A percentile compares a stretch with the other conserved stretches of the same genome.
Conservation (phyloP, 2,888 invertebrate species). For the Cephus pulcher region DNA sequence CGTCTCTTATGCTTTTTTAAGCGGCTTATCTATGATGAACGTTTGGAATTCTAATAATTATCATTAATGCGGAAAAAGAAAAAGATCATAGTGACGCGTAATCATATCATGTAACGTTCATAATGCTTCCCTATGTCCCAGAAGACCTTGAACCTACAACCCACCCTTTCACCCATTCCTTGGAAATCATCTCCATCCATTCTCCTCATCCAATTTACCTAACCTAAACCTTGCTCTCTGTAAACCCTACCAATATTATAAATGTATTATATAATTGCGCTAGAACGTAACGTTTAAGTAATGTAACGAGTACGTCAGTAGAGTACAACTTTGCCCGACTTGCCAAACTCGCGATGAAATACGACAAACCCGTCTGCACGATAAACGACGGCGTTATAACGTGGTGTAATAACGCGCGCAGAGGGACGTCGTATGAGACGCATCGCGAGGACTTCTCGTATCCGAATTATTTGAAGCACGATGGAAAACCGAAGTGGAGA, state of each 20-base stretch:
- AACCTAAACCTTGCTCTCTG: constrained; percentile 35
- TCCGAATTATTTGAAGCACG: constrained; percentile 55
- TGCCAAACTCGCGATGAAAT: constrained; percentile 59
- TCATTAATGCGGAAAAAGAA: constrained; percentile 2
- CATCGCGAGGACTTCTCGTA: constrained; percentile 60
- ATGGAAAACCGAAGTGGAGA: constrained; percentile 1
- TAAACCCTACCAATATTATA: constrained; percentile 45
- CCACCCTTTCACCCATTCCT: not conserved
- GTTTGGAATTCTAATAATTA: constrained; percentile 32
- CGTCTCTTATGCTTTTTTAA: constrained; percentile 50
- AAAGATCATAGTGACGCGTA: constrained; percentile 45
- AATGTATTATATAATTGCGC: constrained; percentile 14
- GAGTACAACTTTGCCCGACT: constrained; percentile 62
- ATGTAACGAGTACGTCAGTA: constrained; percentile 33
- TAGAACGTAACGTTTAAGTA: not conserved
- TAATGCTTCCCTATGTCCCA: constrained; percentile 20
- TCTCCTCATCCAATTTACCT: not conserved
- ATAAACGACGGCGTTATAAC: not conserved
- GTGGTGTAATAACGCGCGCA: not conserved
- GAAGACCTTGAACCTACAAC: not conserved
- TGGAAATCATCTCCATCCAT: not conserved
- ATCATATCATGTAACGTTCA: constrained; percentile 56
- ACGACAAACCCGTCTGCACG: not conserved
- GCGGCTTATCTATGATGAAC: constrained; percentile 47
- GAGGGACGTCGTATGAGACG: constrained; percentile 23